Percentiles rank a stretch among this genome's conserved stretches.
Evolutionary conservation across 2,113 vertebrate genomes (phyloP).

Genomic region (Gallinago paraguaiae): DNA sequence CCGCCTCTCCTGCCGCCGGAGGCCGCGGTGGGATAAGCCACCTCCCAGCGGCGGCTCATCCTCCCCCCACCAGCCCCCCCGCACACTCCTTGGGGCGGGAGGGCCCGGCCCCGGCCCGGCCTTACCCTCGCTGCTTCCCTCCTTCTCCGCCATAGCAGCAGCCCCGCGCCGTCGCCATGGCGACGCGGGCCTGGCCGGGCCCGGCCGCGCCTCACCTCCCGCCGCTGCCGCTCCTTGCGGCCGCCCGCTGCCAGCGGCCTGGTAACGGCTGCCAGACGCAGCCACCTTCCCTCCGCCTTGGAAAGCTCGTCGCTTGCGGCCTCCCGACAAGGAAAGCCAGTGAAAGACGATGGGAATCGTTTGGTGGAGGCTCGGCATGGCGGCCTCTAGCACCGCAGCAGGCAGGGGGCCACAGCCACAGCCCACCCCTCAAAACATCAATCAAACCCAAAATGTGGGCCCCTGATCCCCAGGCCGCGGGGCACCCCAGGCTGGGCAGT

Average conservation of each 20-base stretch:
- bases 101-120: background rate
- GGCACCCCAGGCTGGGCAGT: rapidly evolving
- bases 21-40: background rate
- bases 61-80: no score
- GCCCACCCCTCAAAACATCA: background rate
- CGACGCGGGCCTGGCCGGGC: background rate
- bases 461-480: background rate
- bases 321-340: background rate
- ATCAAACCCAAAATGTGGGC: background rate
- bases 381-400: background rate
- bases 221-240: background rate
- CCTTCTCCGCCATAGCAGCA: slow-evolving; percentile 34
- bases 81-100: rapidly evolving
- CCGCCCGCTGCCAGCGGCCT: background rate
- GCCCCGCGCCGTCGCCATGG: slow-evolving; percentile 21
- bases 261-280: background rate
- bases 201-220: background rate
- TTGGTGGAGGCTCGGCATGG: background rate
- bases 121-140: slow-evolving; percentile 16
- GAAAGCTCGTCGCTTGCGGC: background rate
- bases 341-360: rapidly evolving
- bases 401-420: background rate
- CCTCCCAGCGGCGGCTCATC: background rate
- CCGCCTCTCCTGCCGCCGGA: background rate
- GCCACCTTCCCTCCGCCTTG: background rate